Evolutionary conservation across 2,113 vertebrate genomes (phyloP).

Genomic region (Notechis scutatus): DNA sequence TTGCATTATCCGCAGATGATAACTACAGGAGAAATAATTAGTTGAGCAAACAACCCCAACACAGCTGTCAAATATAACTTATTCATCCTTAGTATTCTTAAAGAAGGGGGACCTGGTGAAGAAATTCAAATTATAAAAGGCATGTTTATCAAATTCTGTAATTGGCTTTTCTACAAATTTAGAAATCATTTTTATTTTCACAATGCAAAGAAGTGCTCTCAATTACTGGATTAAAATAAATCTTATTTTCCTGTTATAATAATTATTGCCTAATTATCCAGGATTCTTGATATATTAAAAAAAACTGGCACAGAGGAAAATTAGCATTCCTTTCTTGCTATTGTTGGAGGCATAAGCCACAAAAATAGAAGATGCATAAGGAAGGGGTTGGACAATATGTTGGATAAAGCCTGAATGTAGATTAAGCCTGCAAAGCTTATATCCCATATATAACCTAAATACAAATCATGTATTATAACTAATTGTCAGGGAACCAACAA

Average conservation of each 20-base stretch:
- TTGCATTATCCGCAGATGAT: conserved; percentile 33
- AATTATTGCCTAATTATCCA: conserved; percentile 19
- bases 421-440: neutral
- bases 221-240: conserved; percentile 7
- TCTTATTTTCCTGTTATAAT: conserved; percentile 1
- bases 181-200: conserved; percentile 20
- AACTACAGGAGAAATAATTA: conserved; percentile 51
- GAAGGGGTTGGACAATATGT: neutral
- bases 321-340: neutral
- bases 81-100: conserved; percentile 31
- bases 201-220: neutral
- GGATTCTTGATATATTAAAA: neutral
- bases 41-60: conserved; percentile 25
- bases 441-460: neutral
- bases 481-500: neutral
- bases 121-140: conserved; percentile 1
- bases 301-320: neutral
- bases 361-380: neutral
- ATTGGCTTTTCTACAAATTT: conserved; percentile 18
- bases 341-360: neutral
- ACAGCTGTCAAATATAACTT: conserved; percentile 53
- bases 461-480: neutral
- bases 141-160: conserved; percentile 12
- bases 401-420: neutral
- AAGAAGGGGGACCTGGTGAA: conserved; percentile 1